Conservation (phyloP, 2,888 invertebrate species). For the Eulithis testata region DNA sequence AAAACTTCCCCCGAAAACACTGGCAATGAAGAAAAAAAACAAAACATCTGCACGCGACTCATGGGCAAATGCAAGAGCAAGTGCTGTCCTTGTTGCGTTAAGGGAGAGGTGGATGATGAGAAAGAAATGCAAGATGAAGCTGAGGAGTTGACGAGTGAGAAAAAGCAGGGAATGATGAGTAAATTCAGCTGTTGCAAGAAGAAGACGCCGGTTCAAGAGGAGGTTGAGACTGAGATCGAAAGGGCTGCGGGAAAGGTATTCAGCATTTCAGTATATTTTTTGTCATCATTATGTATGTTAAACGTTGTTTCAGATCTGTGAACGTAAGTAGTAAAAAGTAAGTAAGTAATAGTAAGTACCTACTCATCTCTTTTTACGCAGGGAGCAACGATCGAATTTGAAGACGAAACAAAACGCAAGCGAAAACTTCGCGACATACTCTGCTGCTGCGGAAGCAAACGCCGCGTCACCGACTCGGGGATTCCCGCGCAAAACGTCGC, state of each 20-base stretch:
- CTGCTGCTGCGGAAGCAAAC: conserved; percentile 65
- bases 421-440: conserved; percentile 78
- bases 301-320: too few species aligned
- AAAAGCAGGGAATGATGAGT: conserved; percentile 61
- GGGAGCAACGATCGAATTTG: conserved; percentile 65
- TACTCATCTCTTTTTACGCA: conserved; percentile 3
- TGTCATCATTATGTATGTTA: too few species aligned
- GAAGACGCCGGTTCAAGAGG: conserved; percentile 70
- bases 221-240: conserved; percentile 62
- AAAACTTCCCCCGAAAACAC: conserved; percentile 39
- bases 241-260: conserved; percentile 73
- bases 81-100: conserved; percentile 80
- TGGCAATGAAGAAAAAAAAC: conserved; percentile 47
- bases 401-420: conserved; percentile 74
- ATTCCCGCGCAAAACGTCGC: conserved; percentile 38
- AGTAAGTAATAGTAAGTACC: too few species aligned
- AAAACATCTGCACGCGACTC: conserved; percentile 70
- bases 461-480: conserved; percentile 60
- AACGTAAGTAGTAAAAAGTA: too few species aligned
- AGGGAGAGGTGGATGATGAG: conserved; percentile 59
- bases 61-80: conserved; percentile 73
- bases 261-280: too few species aligned
- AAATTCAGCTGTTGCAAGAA: conserved; percentile 71
- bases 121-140: conserved; percentile 41
- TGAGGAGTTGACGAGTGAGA: conserved; percentile 40